Evolutionary conservation across 2,888 invertebrate species (phyloP).

Genomic region (Nebria brevicollis): DNA sequence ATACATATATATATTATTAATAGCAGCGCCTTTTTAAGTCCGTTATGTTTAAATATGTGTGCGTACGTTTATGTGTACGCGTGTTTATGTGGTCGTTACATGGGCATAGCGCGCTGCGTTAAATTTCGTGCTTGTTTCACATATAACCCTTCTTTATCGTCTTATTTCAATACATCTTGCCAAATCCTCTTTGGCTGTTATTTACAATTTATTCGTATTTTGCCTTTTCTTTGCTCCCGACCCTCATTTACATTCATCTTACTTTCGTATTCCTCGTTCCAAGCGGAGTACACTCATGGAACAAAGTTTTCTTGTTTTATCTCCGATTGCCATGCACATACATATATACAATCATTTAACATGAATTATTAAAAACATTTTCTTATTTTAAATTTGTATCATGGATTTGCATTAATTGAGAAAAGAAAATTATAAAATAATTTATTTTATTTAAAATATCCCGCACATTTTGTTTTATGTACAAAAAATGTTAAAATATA

Average conservation of each 20-base stretch:
- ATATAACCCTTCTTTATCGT: slow-evolving; percentile 61
- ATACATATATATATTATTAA: neutral
- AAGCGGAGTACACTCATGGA: slow-evolving; percentile 3
- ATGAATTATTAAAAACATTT: too few relatives aligned
- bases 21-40: neutral
- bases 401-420: too few relatives aligned
- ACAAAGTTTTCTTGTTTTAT: neutral
- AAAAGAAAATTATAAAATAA: too few relatives aligned
- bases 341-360: too few relatives aligned
- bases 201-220: slow-evolving; percentile 58
- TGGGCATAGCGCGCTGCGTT: slow-evolving; percentile 28
- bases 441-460: too few relatives aligned
- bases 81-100: slow-evolving; percentile 41
- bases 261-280: slow-evolving; percentile 44
- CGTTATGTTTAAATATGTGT: slow-evolving; percentile 17
- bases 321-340: neutral
- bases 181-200: slow-evolving; percentile 59
- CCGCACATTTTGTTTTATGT: too few relatives aligned
- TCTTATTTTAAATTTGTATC: too few relatives aligned
- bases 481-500: too few relatives aligned
- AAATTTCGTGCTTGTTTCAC: slow-evolving; percentile 54
- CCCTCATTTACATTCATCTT: slow-evolving; percentile 54
- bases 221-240: slow-evolving; percentile 52
- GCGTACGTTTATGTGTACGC: slow-evolving; percentile 13
- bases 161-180: slow-evolving; percentile 61